phyloP scores from a whole-genome alignment of 2,888 invertebrate species.

The Melanostoma scalare region DNA sequence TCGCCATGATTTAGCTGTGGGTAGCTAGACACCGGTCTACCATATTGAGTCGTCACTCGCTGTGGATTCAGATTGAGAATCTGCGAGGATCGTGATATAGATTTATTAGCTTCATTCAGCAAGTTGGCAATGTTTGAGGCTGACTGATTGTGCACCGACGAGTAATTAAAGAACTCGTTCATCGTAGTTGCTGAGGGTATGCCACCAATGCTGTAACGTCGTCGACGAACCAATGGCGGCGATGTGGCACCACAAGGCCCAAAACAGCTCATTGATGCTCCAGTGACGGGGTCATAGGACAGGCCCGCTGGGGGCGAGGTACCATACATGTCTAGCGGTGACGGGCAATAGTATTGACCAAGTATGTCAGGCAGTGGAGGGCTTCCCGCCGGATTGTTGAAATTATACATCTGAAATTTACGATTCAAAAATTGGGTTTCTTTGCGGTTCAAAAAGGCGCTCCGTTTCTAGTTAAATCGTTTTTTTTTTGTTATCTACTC shows the following conservation, averaged over 20 bases:
- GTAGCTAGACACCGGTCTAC: conserved; percentile 80
- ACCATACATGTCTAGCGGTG: conserved; percentile 78
- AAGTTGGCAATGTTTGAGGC: conserved; percentile 81
- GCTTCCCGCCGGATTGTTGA: conserved; percentile 80
- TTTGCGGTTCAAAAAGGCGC: conserved; percentile 72
- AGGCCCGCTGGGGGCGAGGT: conserved; percentile 76
- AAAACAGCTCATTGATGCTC: conserved; percentile 68
- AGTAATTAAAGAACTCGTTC: conserved; percentile 80
- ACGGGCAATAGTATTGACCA: conserved; percentile 79
- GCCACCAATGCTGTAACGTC: conserved; percentile 82
- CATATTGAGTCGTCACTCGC: conserved; percentile 79
- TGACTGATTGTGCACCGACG: conserved; percentile 79
- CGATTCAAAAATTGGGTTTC: conserved; percentile 79
- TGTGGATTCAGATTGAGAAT: conserved; percentile 81
- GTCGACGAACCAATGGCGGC: conserved; percentile 78
- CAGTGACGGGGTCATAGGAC: conserved; percentile 77
- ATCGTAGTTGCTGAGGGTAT: conserved; percentile 81
- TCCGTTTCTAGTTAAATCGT: conserved; percentile 73
- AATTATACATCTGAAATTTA: conserved; percentile 83
- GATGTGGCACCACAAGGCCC: conserved; percentile 76
- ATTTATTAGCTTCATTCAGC: conserved; percentile 82
- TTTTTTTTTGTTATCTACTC: conserved; percentile 73
- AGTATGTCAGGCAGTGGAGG: conserved; percentile 82
- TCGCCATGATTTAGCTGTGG: conserved; percentile 80
- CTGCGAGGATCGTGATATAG: conserved; percentile 82